Evolutionary conservation across 2,888 invertebrate genomes (phyloP).

Genomic region (Entomobrya proxima): DNA sequence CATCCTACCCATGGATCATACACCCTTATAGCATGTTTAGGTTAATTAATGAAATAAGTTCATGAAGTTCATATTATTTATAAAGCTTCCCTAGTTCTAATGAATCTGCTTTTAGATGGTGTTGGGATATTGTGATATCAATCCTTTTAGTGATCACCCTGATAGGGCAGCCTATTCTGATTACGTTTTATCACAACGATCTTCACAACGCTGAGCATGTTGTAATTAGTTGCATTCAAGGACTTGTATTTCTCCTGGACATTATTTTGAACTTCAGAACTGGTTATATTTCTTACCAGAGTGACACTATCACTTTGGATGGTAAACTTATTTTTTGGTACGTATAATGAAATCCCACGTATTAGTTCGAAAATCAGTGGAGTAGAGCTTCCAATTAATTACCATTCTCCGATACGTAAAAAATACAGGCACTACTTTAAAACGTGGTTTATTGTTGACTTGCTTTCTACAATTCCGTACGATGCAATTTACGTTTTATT

Average conservation of each 20-base stretch:
- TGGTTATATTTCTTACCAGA: slow-evolving; percentile 45
- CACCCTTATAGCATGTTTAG: slow-evolving; percentile 68
- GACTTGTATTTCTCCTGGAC: slow-evolving; percentile 64
- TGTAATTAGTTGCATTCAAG: slow-evolving; percentile 34
- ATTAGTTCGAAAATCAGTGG: neutral
- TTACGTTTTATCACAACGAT: slow-evolving; percentile 57
- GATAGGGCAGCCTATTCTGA: slow-evolving; percentile 65
- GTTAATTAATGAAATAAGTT: neutral
- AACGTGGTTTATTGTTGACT: slow-evolving; percentile 68
- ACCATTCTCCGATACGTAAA: neutral
- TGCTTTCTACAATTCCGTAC: slow-evolving; percentile 68
- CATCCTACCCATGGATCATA: slow-evolving; percentile 66
- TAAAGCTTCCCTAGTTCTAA: neutral
- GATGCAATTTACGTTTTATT: slow-evolving; percentile 58
- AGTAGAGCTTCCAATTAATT: no score
- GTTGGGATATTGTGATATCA: slow-evolving; percentile 67
- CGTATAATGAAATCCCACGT: neutral
- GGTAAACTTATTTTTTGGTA: slow-evolving; percentile 55
- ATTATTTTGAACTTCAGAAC: slow-evolving; percentile 70
- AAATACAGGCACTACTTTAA: slow-evolving; percentile 59
- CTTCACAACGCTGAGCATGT: slow-evolving; percentile 8
- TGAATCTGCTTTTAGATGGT: slow-evolving; percentile 67
- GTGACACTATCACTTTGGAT: slow-evolving; percentile 65
- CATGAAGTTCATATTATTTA: neutral
- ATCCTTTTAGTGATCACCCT: slow-evolving; percentile 57